Evolutionary conservation across 2,113 vertebrate genomes (phyloP).

Genomic region (Carassius auratus): DNA sequence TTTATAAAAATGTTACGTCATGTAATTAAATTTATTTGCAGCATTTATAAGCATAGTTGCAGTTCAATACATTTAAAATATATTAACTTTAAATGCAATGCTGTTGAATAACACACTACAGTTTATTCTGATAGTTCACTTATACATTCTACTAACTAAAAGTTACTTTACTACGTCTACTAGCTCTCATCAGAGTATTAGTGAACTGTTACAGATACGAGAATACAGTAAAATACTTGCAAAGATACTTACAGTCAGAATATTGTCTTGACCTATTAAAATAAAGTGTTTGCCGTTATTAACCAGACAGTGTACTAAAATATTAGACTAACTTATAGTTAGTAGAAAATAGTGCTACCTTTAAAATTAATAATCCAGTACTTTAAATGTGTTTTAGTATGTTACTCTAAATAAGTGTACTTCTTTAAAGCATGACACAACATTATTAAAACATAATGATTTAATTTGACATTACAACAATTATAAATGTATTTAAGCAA

Average conservation of each 20-base stretch:
- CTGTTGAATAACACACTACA: background rate
- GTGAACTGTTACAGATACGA: background rate
- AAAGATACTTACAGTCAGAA: background rate
- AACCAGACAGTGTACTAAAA: too few relatives aligned
- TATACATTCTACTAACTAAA: background rate
- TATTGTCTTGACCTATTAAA: too few relatives aligned
- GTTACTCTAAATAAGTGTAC: too few relatives aligned
- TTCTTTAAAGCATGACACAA: too few relatives aligned
- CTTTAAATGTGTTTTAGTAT: too few relatives aligned
- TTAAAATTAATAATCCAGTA: too few relatives aligned
- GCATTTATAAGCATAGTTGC: background rate
- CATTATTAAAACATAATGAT: too few relatives aligned
- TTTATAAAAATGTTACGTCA: background rate
- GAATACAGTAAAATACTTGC: background rate
- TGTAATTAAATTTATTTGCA: background rate
- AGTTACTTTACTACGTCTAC: background rate
- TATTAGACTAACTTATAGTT: too few relatives aligned
- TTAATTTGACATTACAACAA: too few relatives aligned
- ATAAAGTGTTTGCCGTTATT: too few relatives aligned
- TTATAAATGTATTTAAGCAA: too few relatives aligned
- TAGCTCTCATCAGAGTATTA: background rate
- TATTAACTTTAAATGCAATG: background rate
- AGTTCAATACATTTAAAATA: background rate
- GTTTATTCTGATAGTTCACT: background rate
- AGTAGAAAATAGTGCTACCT: too few relatives aligned